Base-by-base conservation (phyloP, 2,797 vertebrate genomes). In the Botia almorhae region DNA sequence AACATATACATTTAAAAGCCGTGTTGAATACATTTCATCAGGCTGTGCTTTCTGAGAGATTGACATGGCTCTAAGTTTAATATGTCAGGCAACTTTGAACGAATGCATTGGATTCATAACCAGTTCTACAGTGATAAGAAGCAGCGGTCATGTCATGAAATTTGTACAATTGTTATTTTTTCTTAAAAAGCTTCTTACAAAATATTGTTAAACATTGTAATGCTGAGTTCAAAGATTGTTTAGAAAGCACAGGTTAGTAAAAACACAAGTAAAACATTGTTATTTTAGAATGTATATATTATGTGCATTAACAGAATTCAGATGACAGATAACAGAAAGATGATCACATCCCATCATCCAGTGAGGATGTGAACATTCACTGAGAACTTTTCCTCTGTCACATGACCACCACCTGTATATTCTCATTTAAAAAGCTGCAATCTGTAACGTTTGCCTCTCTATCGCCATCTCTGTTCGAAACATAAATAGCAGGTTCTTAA, bases 1-100 rank as follows among this genome's bases (percentile, higher is more conserved):
- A 71, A 69, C 68, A 19, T 73, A 65, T 76, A 72, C 36, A 77
- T 81, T 81, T 74, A 69, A 83, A 72, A 67, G 63, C 61, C 69
- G 69, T 48, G 58, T 23, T 46, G 69, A 48, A 23, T 64, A 39
- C 29, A 71, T 78, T 84, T 78, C 63, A 73, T 43, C 69, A 77
- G 61, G 19, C 26, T 76, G 29, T 68, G 48, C 53, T 83, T 56
- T 69, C 64, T 33, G 64, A 5, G 19, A 64, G 56, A 71, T 78
- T 43, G 56, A 58, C 50, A n/a, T 23, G 46, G 43, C 56, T 71
- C 23, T 26, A 51, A 68, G 33, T 16, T 74, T 13, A 33, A 67
- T 73, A 46, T 48, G 23, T 33, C 4, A 58, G 23, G 48, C 6
- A 63, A 53, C n/a, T 79, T 64, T 19, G 14, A 71, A 71, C 39